Base-by-base conservation (phyloP, 23 tunicate genomes). In the Ascidia mentula region DNA sequence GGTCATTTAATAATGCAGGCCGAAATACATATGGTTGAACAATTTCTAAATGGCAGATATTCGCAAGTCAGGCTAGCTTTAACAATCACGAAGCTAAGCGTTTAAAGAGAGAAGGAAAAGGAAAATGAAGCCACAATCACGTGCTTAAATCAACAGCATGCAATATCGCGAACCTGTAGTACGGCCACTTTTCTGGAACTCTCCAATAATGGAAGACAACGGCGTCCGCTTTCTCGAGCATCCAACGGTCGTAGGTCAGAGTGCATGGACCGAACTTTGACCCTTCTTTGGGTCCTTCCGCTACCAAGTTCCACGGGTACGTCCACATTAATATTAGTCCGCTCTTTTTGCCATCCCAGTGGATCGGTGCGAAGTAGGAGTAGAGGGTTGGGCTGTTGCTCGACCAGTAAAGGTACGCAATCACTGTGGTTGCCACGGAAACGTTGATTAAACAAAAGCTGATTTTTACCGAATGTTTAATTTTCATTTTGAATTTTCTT, bases 181-280 rank as follows among this genome's bases (percentile, higher is more conserved):
- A 35, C 18, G 1, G 34, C 75, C 75, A 71, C 34, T 5, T 3
- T 22, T 35, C 31, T 6, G 38, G 37, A 2, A 71, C 75, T 18
- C 6, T 22, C 38, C 38, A 33, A 36, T 71, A 71, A 35, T 71
- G 75, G 13, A 71, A 71, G n/a, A 71, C 75, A 6, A 71, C 75
- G 9, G 75, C 75, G 75, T 71, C 75, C 30, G 75, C 75, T 18
- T 18, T 71, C 13, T 71, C 75, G 35, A 71, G 31, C 30, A 20
- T 26, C 18, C n/a, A 22, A 2, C 24, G 30, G 75, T 71, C 38
- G 31, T 71, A 71, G 6, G 75, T 71, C n/a, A 35, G n/a, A 3
- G 37, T 35, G 35, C 75, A 71, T 22, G 18, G 18, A 18, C 75
- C 75, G 13, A 20, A 33, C 34, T 20, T 31, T 2, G 34, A 3